These are phyloP conservation scores for Mya arenaria DNA, from an alignment of 1,140 invertebrate genomes.

Conservation along the genomic window DNA sequence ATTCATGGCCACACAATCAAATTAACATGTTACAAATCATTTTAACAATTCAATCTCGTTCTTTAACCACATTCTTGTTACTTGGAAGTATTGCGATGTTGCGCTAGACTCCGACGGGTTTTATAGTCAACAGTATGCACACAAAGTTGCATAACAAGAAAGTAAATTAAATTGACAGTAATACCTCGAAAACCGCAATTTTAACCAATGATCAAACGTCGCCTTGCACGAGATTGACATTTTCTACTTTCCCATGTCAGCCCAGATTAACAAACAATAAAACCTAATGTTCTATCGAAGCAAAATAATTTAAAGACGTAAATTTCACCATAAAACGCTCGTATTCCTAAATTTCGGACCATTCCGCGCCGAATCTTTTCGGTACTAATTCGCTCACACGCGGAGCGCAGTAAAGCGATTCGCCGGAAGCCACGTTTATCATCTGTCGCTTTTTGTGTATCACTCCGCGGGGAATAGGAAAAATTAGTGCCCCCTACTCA, in stretches of 20 bases:
- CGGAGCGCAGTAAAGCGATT: slow-evolving; percentile 50
- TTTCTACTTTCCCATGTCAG: slow-evolving; percentile 42
- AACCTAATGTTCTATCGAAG: slow-evolving; percentile 25
- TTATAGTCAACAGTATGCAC: too few species aligned
- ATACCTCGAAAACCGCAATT: too few species aligned
- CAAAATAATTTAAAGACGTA: slow-evolving; percentile 38
- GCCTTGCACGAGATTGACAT: not conserved
- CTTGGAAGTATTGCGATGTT: too few species aligned
- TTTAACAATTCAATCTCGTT: too few species aligned
- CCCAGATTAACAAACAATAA: slow-evolving; percentile 39
- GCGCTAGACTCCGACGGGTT: too few species aligned
- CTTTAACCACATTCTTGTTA: too few species aligned
- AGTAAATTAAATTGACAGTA: too few species aligned
- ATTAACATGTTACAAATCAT: too few species aligned
- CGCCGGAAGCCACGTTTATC: slow-evolving; percentile 46
- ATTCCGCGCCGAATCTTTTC: not conserved
- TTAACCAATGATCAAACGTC: not conserved
- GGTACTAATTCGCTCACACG: slow-evolving; percentile 31
- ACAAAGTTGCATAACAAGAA: too few species aligned
- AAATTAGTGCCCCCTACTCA: slow-evolving; percentile 35
- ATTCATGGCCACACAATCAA: too few species aligned
- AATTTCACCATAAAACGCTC: not conserved
- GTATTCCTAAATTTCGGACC: not conserved
- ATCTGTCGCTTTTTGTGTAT: slow-evolving; percentile 35
- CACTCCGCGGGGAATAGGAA: slow-evolving; percentile 34